Conservation (phyloP, 2,888 invertebrate genomes). For the Octonoba sinensis region DNA sequence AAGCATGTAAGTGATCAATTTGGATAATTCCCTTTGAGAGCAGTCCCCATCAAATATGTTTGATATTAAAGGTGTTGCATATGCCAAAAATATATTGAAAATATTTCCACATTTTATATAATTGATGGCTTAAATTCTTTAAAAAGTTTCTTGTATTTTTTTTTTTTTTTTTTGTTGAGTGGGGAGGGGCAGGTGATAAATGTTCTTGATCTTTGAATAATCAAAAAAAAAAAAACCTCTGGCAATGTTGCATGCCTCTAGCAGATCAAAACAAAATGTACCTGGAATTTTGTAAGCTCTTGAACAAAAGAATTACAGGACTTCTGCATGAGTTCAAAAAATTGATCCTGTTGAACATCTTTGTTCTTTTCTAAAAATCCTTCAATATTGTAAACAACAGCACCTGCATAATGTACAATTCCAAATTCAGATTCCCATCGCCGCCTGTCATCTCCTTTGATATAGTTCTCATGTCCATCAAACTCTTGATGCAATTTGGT, state of each 20-base stretch:
- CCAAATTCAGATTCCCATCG: constrained; percentile 93
- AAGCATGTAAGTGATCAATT: no score
- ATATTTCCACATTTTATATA: no score
- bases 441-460: constrained; percentile 85
- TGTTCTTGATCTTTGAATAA: no score
- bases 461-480: constrained; percentile 84
- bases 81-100: no score
- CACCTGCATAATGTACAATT: constrained; percentile 89
- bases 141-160: no score
- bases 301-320: constrained; percentile 87
- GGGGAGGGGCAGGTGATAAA: no score
- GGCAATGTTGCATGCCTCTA: not conserved
- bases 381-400: constrained; percentile 82
- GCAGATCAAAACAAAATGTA: constrained; percentile 12
- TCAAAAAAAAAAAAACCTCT: no score
- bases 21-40: no score
- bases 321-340: constrained; percentile 88
- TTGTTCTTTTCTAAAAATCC: constrained; percentile 94
- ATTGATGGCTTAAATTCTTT: no score
- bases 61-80: no score
- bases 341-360: constrained; percentile 92
- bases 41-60: no score
- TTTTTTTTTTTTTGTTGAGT: no score
- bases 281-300: constrained; percentile 76
- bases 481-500: constrained; percentile 90